Evolutionary conservation across 2,113 vertebrate species (phyloP), one percentile per base, ranked within the genome.

Genomic region (Ranitomeya imitator): DNA sequence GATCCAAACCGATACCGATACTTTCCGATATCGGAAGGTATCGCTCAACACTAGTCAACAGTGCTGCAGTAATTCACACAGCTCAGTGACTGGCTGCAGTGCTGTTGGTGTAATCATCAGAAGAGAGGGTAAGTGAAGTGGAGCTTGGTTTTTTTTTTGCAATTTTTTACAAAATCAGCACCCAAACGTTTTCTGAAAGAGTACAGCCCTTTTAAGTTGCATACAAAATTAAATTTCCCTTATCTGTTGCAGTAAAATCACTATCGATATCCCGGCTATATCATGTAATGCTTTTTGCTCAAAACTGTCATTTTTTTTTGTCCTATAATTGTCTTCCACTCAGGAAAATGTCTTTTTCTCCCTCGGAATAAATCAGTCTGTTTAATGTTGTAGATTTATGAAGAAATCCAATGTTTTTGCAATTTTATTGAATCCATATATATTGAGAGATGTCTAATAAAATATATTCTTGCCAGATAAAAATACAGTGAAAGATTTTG

Each of bases 311-410:
- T 19, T 21, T 26, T 76, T 88, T 37, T 74, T 88, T 71, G 45
- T 59, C 73, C 69, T 67, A 52, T 92, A 88, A 92, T 91, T 91
- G 90, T 88, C 87, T 88, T 78, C 59, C 21, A 63, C 71, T 87
- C 65, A 83, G 69, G 69, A 88, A 88, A 76, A 83, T 76, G 21
- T 67, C n/a, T 65, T 57, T 76, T 83, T 61, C 90, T 92, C 90
- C 90, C 77, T 89, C 45, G 69, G 78, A 82, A 90, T 92, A 93
- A 95, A 94, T 88, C 91, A 91, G 89, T 87, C 93, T 91, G 85
- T 86, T 89, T 87, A 90, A 93, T 88, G 69, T 77, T 37, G 71
- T 52, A 84, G 87, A 88, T 88, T 84, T 88, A 88, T 84, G 73
- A 76, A 78, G 87, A 88, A 73, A 65, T 63, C 81, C 87, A 55